phyloP scores from a whole-genome alignment of 1,140 invertebrate genomes.

The Drosophila ercepeae region DNA sequence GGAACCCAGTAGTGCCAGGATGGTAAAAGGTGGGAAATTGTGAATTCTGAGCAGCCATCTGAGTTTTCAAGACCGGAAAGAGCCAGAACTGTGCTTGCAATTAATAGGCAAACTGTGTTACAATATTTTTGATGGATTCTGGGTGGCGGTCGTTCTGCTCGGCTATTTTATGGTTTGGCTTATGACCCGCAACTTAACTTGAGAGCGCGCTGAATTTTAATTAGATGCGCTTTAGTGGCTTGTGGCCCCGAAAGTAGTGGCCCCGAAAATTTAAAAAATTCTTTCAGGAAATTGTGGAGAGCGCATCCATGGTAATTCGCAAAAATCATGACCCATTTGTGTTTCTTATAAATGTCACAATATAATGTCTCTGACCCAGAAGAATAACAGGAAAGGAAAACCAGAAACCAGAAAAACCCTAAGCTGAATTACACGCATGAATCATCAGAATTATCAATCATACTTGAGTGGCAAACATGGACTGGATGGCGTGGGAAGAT shows the following conservation, averaged over 20 bases:
- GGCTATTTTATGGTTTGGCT: slow-evolving; percentile 72
- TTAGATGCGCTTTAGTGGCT: slow-evolving; percentile 64
- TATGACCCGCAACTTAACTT: slow-evolving; percentile 46
- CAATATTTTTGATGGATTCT: slow-evolving; percentile 77
- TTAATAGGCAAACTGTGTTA: slow-evolving; percentile 78
- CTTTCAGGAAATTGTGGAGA: background rate
- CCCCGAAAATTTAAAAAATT: slow-evolving; percentile 5
- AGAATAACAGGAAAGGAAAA: slow-evolving; percentile 5
- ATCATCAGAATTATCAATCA: slow-evolving; percentile 80
- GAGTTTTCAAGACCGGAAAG: slow-evolving; percentile 6
- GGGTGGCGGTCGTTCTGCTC: slow-evolving; percentile 44
- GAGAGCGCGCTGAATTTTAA: slow-evolving; percentile 75
- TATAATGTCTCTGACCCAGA: slow-evolving; percentile 30
- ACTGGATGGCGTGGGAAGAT: slow-evolving; percentile 3
- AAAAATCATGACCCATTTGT: slow-evolving; percentile 27
- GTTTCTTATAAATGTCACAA: slow-evolving; percentile 43
- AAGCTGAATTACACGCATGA: slow-evolving; percentile 74
- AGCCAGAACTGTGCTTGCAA: slow-evolving; percentile 31
- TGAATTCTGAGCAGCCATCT: slow-evolving; percentile 4
- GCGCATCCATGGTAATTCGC: background rate
- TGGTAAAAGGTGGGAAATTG: slow-evolving; percentile 27
- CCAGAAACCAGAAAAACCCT: slow-evolving; percentile 21
- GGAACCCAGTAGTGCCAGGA: background rate
- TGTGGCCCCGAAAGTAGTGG: slow-evolving; percentile 15
- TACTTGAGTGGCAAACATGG: slow-evolving; percentile 70